phyloP scores from a whole-genome alignment of 2,797 vertebrate species.

The Tauraco hartlaubi region DNA sequence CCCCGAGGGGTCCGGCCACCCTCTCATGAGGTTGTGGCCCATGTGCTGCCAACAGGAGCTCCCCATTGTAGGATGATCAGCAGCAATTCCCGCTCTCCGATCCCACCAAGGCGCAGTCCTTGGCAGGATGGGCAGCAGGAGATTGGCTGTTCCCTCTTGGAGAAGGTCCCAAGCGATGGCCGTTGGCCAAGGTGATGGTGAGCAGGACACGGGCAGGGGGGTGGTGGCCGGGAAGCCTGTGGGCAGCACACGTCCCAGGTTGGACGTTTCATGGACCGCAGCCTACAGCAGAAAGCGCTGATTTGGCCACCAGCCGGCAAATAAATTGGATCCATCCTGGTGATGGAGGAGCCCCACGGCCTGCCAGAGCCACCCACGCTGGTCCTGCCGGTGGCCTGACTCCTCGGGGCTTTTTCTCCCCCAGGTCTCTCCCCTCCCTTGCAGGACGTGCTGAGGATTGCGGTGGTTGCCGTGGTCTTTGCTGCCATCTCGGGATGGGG shows the following conservation, averaged over 20 bases:
- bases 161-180: not conserved
- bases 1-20: rapidly evolving
- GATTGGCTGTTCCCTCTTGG: not conserved
- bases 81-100: not conserved
- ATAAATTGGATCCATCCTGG: not conserved
- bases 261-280: not conserved
- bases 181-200: not conserved
- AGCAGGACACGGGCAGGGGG: not conserved
- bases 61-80: rapidly evolving
- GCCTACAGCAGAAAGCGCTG: not conserved
- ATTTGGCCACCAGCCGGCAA: not conserved
- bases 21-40: not conserved
- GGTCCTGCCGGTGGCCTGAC: not conserved
- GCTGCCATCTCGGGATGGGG: not conserved
- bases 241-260: rapidly evolving
- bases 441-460: not conserved
- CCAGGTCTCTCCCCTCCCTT: conserved; percentile 8
- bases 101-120: not conserved
- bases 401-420: rapidly evolving
- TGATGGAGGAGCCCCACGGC: too few relatives aligned
- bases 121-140: not conserved
- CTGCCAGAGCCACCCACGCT: rapidly evolving
- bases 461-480: not conserved
- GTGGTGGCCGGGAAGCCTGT: rapidly evolving
- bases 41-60: not conserved